A percentile compares a stretch with the other conserved stretches of the same genome.
These are phyloP conservation scores for Caenorhabditis macrosperma DNA, from an alignment of 2,888 invertebrate species.

Conservation along the genomic window DNA sequence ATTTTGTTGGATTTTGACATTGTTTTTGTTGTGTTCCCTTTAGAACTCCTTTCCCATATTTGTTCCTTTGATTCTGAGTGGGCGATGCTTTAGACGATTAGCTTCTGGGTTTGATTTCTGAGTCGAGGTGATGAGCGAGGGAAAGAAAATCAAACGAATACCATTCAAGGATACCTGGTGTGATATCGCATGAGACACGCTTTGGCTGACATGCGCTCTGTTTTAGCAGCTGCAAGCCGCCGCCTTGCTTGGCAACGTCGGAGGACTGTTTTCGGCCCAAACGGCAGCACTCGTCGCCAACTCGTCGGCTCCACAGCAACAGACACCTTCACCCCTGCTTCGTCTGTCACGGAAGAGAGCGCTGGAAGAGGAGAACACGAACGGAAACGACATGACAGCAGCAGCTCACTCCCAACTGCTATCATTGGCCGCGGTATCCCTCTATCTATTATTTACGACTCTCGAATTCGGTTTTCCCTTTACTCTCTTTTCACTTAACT, in stretches of 20 bases:
- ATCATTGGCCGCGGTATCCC: slow-evolving; percentile 61
- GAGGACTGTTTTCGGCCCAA: slow-evolving; percentile 56
- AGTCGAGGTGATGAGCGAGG: neutral
- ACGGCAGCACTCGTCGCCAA: slow-evolving; percentile 46
- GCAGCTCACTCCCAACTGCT: slow-evolving; percentile 52
- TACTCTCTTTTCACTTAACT: too few species aligned
- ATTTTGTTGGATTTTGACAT: slow-evolving; percentile 39
- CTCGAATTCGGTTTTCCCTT: neutral
- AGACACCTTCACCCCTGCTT: slow-evolving; percentile 45
- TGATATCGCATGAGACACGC: slow-evolving; percentile 61
- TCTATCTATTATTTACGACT: slow-evolving; percentile 25
- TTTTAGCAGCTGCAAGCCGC: slow-evolving; percentile 74
- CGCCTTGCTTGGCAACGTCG: slow-evolving; percentile 65
- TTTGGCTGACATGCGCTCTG: slow-evolving; percentile 74
- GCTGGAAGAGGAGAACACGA: slow-evolving; percentile 55
- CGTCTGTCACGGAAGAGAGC: slow-evolving; percentile 53
- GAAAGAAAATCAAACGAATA: slow-evolving; percentile 18
- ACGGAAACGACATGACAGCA: slow-evolving; percentile 41
- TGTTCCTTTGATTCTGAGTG: slow-evolving; percentile 1
- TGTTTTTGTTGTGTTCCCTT: slow-evolving; percentile 31
- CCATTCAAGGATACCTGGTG: slow-evolving; percentile 32
- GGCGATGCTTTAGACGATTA: slow-evolving; percentile 19
- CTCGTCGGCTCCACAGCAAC: slow-evolving; percentile 42
- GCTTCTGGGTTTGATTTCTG: neutral
- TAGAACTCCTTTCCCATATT: neutral